Conservation (phyloP, 2,113 vertebrate species). For the Malurus cyaneus region DNA sequence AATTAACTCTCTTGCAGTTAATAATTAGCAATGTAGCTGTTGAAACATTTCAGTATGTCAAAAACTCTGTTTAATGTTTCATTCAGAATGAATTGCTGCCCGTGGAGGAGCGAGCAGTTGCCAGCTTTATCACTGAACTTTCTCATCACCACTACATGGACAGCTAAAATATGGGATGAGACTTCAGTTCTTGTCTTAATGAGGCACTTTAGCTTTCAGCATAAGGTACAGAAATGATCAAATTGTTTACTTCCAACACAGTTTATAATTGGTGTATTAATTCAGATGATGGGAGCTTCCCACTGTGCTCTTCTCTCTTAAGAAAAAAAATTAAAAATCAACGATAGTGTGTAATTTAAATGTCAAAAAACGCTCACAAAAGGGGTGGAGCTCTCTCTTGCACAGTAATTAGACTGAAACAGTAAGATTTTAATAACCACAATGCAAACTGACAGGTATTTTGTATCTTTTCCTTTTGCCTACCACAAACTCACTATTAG, state of each 20-base stretch:
- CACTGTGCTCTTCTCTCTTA: neutral
- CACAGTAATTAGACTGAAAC: conserved; percentile 46
- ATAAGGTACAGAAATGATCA: conserved; percentile 35
- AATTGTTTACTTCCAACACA: conserved; percentile 41
- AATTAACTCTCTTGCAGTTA: neutral
- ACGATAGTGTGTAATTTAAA: conserved; percentile 50
- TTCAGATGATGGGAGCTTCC: conserved; percentile 27
- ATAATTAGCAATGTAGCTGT: neutral
- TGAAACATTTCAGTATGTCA: neutral
- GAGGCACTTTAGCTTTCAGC: conserved; percentile 31
- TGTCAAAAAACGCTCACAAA: conserved; percentile 58
- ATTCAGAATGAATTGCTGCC: neutral
- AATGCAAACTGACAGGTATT: conserved; percentile 44
- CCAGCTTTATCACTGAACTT: conserved; percentile 31
- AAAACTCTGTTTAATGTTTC: conserved; percentile 18
- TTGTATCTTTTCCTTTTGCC: conserved; percentile 33
- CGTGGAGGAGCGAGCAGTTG: neutral
- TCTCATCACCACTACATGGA: neutral
- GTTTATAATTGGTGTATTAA: conserved; percentile 49
- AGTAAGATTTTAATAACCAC: conserved; percentile 46
- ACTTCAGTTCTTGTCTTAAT: conserved; percentile 49
- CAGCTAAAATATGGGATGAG: conserved; percentile 42
- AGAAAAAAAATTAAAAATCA: neutral
- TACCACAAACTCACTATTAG: neutral
- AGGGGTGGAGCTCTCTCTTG: conserved; percentile 22